phyloP scores from a whole-genome alignment of 2,113 vertebrate species.

The Pygoscelis adeliae region DNA sequence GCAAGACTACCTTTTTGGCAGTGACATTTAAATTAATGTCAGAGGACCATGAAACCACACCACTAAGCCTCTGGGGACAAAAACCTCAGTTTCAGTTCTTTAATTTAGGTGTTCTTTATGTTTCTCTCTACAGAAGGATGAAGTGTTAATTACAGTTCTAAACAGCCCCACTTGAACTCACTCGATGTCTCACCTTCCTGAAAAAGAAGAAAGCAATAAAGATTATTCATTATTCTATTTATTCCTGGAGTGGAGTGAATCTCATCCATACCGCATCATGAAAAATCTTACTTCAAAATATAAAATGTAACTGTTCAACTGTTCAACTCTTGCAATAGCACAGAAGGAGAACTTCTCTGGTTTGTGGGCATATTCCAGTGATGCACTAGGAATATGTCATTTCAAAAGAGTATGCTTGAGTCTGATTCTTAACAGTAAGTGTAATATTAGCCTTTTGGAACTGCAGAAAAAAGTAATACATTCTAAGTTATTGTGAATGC shows the following conservation, averaged over 20 bases:
- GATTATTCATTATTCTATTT: neutral
- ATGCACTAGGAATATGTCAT: neutral
- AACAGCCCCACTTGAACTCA: neutral
- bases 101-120: neutral
- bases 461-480: neutral
- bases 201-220: neutral
- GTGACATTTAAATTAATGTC: slow-evolving; percentile 41
- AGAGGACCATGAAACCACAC: slow-evolving; percentile 22
- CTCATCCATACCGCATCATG: neutral
- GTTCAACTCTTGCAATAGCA: neutral
- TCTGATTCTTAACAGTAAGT: neutral
- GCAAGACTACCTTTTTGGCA: slow-evolving; percentile 34
- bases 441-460: neutral
- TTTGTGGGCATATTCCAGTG: neutral
- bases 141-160: slow-evolving; percentile 30
- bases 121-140: neutral
- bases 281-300: neutral
- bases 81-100: neutral
- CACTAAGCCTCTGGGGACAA: neutral
- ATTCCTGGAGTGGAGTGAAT: neutral
- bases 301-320: neutral
- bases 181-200: neutral
- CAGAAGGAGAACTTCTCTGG: neutral
- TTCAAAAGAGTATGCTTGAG: neutral
- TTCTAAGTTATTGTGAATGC: neutral